Evolutionary conservation across 1,140 invertebrate species (phyloP), one percentile per base, ranked within the genome.

Genomic region (Drosophila kepulauana): DNA sequence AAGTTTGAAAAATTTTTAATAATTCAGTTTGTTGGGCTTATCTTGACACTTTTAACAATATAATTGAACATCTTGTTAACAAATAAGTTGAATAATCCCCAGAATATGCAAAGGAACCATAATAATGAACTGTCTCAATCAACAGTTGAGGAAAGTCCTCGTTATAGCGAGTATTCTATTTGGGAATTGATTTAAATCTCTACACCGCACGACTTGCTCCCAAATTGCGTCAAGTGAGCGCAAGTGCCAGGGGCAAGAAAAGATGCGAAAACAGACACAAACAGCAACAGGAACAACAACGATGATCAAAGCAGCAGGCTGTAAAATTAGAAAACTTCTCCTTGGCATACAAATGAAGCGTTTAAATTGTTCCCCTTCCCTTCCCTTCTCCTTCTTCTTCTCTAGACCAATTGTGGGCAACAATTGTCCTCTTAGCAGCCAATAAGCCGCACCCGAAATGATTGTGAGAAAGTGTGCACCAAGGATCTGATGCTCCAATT

Each of bases 391-490:
- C 15, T 5, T 20, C 30, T 30, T 3, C 30, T 0, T 20, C n/a
- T 15, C 43, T 48, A n/a, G 11, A n/a, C 7, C 62, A 46, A 43
- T 46, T 38, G 35, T 38, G 35, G 35, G 35, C 52, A 64, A 45
- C 59, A 71, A 71, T 71, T 82, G 80, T 78, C 66, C 66, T 66
- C 45, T 82, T 82, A 75, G 75, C 80, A 82, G 79, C 61, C 75
- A 78, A 82, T 82, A 82, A 78, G 65, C 56, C 61, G 16, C 73
- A 54, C 61, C 75, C 58, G 20, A 51, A 63, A 74, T 51, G 64
- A 62, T 61, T 52, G 48, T 56, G 54, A 15, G 43, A 62, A 61
- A 73, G 45, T 51, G 11, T 41, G 51, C 45, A 38, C 28, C 38
- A 8, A 43, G 49, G 30, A 57, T 48, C 52, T 25, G 62, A 56